Percentiles rank a stretch among this genome's conserved stretches.
Evolutionary conservation across 2,888 invertebrate genomes (phyloP).

Genomic region (Caradrina clavipalpis): DNA sequence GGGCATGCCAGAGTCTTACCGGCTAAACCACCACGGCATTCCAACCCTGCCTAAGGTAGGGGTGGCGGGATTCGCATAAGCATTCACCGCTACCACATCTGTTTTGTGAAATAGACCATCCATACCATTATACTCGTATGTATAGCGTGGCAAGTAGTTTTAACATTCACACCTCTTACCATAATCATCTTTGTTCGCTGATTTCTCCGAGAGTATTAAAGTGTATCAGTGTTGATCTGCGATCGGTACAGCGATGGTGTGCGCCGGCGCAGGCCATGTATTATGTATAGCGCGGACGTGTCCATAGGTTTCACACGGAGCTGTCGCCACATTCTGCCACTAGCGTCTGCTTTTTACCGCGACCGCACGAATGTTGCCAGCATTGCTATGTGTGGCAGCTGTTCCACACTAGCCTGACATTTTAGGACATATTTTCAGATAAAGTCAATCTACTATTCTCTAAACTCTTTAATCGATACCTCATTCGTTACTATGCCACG

Average conservation of each 20-base stretch:
- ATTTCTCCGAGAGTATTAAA: conserved; percentile 30
- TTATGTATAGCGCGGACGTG: conserved; percentile 52
- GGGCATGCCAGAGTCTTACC: too few species aligned
- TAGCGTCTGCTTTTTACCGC: neutral
- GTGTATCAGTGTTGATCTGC: conserved; percentile 47
- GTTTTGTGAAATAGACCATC: too few species aligned
- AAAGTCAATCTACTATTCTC: neutral
- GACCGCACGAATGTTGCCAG: neutral
- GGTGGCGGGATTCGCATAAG: too few species aligned
- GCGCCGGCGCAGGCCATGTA: conserved; percentile 46
- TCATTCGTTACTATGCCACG: too few species aligned
- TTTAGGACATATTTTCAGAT: neutral
- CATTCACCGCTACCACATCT: too few species aligned
- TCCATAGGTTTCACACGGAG: conserved; percentile 50
- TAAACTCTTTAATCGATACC: too few species aligned
- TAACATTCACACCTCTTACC: conserved; percentile 14
- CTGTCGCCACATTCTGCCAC: conserved; percentile 15
- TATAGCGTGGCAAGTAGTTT: neutral
- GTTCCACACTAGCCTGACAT: neutral
- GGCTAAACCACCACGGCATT: too few species aligned
- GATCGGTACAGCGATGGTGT: conserved; percentile 40
- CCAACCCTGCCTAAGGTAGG: too few species aligned
- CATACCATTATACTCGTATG: too few species aligned
- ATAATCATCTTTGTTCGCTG: conserved; percentile 21
- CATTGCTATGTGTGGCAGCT: neutral